Percentiles rank a stretch among this genome's conserved stretches.
phyloP scores from a whole-genome alignment of 1,140 invertebrate genomes.

The Trichonephila inaurata region DNA sequence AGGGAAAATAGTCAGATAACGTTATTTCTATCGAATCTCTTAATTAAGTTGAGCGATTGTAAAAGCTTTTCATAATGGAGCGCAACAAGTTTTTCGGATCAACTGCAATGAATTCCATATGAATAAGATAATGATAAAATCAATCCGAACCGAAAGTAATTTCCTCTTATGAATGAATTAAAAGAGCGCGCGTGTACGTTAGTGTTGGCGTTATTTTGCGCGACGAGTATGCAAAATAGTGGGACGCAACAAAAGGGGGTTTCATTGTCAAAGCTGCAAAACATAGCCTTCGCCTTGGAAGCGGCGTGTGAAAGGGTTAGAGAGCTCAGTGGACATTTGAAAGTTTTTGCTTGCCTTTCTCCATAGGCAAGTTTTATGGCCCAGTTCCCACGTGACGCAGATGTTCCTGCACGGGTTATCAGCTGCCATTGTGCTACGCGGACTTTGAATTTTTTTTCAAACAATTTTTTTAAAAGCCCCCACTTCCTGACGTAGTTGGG shows the following conservation, averaged over 20 bases:
- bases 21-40: too few relatives aligned
- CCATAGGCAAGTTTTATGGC: constrained; percentile 74
- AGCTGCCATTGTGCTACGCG: constrained; percentile 74
- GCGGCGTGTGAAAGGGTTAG: constrained; percentile 65
- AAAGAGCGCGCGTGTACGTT: neutral
- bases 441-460: constrained; percentile 72
- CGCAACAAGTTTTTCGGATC: too few relatives aligned
- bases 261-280: constrained; percentile 46
- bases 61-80: too few relatives aligned
- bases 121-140: too few relatives aligned
- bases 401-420: constrained; percentile 75
- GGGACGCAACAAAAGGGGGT: neutral
- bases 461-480: constrained; percentile 72
- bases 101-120: too few relatives aligned
- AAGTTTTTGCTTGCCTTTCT: constrained; percentile 51
- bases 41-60: too few relatives aligned
- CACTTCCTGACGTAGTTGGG: constrained; percentile 76
- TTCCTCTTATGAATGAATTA: neutral
- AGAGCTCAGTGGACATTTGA: constrained; percentile 68
- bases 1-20: too few relatives aligned
- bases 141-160: neutral
- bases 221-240: neutral
- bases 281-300: constrained; percentile 58
- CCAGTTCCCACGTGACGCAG: constrained; percentile 76
- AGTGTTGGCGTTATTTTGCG: neutral